These are phyloP conservation scores for Columbina picui DNA, from an alignment of 2,113 vertebrate species.

Conservation along the genomic window DNA sequence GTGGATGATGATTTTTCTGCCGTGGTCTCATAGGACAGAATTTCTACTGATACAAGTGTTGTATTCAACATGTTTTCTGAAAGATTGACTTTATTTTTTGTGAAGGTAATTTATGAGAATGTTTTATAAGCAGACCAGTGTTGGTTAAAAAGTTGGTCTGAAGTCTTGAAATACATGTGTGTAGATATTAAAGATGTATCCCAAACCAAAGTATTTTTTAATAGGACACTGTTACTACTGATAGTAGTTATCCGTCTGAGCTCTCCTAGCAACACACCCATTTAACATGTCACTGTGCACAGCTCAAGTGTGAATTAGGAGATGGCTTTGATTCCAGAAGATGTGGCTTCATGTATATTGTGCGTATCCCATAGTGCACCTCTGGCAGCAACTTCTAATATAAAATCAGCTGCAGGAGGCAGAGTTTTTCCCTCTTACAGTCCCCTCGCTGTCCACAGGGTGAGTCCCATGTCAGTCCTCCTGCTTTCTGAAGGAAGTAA, in stretches of 20 bases:
- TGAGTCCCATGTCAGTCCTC: not conserved
- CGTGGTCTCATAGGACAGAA: not conserved
- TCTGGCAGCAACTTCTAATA: not conserved
- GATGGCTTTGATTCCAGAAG: not conserved
- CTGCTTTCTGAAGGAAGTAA: not conserved
- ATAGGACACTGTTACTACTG: not conserved
- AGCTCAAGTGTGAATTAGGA: not conserved
- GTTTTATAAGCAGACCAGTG: conserved; percentile 37
- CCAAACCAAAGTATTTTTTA: conserved; percentile 15
- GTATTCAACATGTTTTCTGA: not conserved
- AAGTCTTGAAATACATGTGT: not conserved
- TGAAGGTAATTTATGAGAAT: conserved; percentile 53
- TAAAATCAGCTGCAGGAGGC: not conserved
- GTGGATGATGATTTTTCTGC: not conserved
- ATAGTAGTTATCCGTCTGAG: not conserved
- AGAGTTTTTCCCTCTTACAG: not conserved
- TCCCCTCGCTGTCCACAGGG: not conserved
- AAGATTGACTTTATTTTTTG: conserved; percentile 55
- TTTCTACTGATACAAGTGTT: conserved; percentile 27
- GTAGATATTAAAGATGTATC: not conserved
- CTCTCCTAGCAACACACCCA: not conserved
- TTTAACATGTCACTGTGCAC: not conserved
- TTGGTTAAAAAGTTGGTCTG: not conserved
- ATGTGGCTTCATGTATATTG: not conserved
- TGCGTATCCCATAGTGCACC: rapidly evolving